Conservation (phyloP, 2,888 invertebrate genomes). For the Patella caerulea region DNA sequence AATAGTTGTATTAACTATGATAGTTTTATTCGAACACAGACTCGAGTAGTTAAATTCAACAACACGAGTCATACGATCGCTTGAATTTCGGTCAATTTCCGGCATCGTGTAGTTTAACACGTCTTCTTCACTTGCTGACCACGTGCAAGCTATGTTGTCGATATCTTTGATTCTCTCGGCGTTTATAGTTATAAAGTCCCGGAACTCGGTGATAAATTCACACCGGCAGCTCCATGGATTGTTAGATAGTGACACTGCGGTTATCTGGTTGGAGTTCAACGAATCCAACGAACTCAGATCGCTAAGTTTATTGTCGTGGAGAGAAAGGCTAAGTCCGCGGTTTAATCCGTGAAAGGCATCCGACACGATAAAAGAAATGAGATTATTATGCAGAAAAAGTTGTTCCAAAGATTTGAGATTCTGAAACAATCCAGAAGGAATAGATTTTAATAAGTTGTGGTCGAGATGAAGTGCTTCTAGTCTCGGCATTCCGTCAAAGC, state of each 20-base stretch:
- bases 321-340: not conserved
- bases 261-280: not conserved
- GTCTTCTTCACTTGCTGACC: not conserved
- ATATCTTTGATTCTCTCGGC: slow-evolving; percentile 18
- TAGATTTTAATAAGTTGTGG: not conserved
- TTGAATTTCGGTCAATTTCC: no score
- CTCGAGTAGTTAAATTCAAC: slow-evolving; percentile 19
- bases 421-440: not conserved
- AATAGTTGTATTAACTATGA: not conserved
- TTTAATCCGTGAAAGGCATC: not conserved
- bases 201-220: slow-evolving; percentile 23
- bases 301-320: not conserved
- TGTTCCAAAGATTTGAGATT: not conserved
- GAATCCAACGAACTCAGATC: not conserved
- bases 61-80: not conserved
- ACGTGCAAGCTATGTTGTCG: slow-evolving; percentile 17
- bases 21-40: slow-evolving; percentile 24
- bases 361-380: not conserved
- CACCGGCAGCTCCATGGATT: slow-evolving; percentile 46
- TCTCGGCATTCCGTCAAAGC: not conserved
- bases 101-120: not conserved
- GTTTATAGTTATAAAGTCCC: slow-evolving; percentile 15
- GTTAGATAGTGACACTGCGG: slow-evolving; percentile 20
- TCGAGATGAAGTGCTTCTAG: not conserved
- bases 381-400: not conserved